Conservation (phyloP, 2,888 invertebrate species). For the Drosophila recens region DNA sequence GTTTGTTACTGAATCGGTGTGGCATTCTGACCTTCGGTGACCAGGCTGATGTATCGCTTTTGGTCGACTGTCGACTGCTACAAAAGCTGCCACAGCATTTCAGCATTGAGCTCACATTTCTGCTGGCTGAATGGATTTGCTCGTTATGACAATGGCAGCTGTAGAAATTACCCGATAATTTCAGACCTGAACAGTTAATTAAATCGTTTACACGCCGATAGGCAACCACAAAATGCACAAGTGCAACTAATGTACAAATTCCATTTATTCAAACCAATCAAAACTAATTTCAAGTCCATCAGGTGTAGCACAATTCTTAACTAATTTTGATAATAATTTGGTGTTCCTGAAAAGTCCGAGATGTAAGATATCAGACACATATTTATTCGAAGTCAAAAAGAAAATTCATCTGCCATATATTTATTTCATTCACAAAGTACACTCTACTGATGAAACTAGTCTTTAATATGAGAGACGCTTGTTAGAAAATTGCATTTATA, state of each 20-base stretch:
- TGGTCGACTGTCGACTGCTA: conserved; percentile 9
- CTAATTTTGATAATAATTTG: no score
- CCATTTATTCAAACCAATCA: conserved; percentile 16
- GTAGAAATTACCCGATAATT: conserved; percentile 70
- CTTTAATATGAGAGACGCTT: conserved; percentile 15
- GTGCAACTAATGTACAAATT: conserved; percentile 9
- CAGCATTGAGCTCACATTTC: conserved; percentile 22
- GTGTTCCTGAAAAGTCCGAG: no score
- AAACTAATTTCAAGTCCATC: no score
- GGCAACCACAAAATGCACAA: conserved; percentile 7
- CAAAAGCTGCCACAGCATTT: conserved; percentile 22
- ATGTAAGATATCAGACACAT: no score
- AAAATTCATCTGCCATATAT: no score
- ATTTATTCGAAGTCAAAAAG: no score
- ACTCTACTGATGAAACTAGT: background rate
- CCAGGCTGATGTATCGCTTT: conserved; percentile 27
- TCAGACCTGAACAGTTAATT: conserved; percentile 62
- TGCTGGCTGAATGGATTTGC: conserved; percentile 36
- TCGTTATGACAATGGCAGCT: conserved; percentile 57
- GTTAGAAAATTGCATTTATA: conserved; percentile 24
- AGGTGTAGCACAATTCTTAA: no score
- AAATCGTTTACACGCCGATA: conserved; percentile 62
- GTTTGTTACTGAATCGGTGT: conserved; percentile 22
- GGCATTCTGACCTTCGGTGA: conserved; percentile 52
- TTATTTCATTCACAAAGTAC: background rate